Percentiles rank a stretch among this genome's conserved stretches.
Evolutionary conservation across 2,797 vertebrate species (phyloP).

Genomic region (Triplophysa yarkandensis): DNA sequence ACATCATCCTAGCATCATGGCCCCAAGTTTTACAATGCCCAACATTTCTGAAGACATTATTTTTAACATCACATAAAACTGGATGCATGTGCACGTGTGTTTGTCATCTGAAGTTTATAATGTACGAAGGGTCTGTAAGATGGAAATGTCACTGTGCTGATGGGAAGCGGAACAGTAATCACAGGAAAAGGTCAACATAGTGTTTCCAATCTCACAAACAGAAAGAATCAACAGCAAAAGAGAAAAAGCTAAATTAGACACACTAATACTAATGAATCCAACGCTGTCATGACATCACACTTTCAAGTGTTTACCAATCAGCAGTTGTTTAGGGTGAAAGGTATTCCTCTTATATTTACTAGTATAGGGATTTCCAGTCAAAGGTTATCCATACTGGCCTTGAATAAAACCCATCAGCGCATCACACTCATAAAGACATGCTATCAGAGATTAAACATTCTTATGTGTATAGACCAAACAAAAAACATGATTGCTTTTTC

Average conservation of each 20-base stretch:
- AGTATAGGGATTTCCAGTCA: constrained; percentile 2
- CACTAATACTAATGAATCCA: constrained; percentile 22
- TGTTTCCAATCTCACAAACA: neutral
- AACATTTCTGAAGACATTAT: neutral
- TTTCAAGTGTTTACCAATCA: constrained; percentile 30
- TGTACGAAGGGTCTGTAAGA: constrained; percentile 14
- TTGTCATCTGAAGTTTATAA: constrained; percentile 1
- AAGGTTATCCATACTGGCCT: constrained; percentile 19
- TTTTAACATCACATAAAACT: neutral
- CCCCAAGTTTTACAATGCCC: neutral
- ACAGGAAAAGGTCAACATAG: constrained; percentile 42
- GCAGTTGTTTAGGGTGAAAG: neutral
- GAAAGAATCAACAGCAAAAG: neutral
- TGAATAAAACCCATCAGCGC: constrained; percentile 13
- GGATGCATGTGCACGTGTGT: constrained; percentile 4
- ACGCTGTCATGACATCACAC: neutral
- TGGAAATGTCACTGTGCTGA: constrained; percentile 41
- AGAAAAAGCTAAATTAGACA: constrained; percentile 13
- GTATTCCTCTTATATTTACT: neutral
- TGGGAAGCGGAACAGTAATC: constrained; percentile 30
- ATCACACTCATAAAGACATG: neutral
- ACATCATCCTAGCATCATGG: neutral
- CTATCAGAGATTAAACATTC: constrained; percentile 10
- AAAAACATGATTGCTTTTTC: neutral
- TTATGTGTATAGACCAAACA: constrained; percentile 11